Evolutionary conservation across 2,113 vertebrate species (phyloP).

Genomic region (Scatophagus argus): DNA sequence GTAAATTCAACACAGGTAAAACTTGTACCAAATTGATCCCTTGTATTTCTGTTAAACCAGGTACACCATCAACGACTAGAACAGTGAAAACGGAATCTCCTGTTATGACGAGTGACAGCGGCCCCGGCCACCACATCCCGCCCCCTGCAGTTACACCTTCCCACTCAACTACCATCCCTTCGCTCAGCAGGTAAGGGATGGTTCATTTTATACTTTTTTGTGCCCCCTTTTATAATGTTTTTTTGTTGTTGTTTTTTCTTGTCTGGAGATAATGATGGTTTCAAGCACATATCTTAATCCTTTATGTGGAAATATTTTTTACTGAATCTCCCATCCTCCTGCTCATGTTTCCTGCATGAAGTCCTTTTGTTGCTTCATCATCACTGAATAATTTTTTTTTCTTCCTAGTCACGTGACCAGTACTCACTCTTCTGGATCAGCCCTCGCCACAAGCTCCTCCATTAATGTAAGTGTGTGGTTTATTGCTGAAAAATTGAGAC

Average conservation of each 20-base stretch:
- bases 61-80: slow-evolving; percentile 79
- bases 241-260: background rate
- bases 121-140: slow-evolving; percentile 80
- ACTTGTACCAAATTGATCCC: background rate
- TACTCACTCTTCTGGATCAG: slow-evolving; percentile 86
- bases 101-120: slow-evolving; percentile 82
- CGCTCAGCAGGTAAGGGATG: slow-evolving; percentile 89
- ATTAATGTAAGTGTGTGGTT: slow-evolving; percentile 84
- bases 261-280: slow-evolving; percentile 68
- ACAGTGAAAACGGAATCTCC: slow-evolving; percentile 86
- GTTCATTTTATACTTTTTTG: background rate
- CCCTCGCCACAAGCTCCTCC: slow-evolving; percentile 83
- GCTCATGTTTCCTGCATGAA: background rate
- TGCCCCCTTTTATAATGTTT: too few species aligned
- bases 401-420: slow-evolving; percentile 82
- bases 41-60: slow-evolving; percentile 65
- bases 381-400: slow-evolving; percentile 11
- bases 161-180: slow-evolving; percentile 86
- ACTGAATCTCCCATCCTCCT: slow-evolving; percentile 51
- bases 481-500: background rate
- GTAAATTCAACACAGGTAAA: background rate
- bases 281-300: slow-evolving; percentile 74
- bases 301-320: slow-evolving; percentile 41
- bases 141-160: slow-evolving; percentile 84
- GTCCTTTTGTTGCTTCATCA: background rate